Evolutionary conservation across 1,140 invertebrate species (phyloP).

Genomic region (Anoplolepis gracilipes): DNA sequence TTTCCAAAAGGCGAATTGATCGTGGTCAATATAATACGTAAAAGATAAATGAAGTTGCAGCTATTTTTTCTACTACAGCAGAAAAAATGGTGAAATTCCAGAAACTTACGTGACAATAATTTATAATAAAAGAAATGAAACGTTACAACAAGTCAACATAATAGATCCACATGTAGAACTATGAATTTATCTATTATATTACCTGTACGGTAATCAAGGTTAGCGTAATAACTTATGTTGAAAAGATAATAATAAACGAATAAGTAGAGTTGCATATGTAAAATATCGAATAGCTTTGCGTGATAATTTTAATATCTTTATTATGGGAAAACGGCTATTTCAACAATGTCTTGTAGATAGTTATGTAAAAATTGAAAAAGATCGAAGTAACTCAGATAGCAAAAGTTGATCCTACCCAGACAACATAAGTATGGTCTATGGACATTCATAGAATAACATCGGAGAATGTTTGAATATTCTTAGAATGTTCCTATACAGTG

Average conservation of each 20-base stretch:
- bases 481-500: no score
- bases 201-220: background rate
- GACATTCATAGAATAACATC: no score
- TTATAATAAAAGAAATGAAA: constrained; percentile 2
- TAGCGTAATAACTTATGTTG: background rate
- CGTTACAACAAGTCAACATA: background rate
- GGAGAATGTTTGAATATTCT: no score
- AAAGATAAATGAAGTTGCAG: no score
- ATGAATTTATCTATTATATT: background rate
- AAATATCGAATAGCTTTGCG: constrained; percentile 2
- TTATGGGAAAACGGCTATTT: no score
- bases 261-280: background rate
- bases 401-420: no score
- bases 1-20: no score
- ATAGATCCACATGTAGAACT: constrained; percentile 1
- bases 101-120: background rate
- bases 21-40: background rate
- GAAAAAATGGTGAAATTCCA: background rate
- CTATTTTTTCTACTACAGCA: constrained; percentile 1
- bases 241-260: background rate
- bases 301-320: no score
- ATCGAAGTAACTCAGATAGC: no score
- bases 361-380: no score
- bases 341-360: no score
- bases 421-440: no score